phyloP scores from a whole-genome alignment of 2,797 vertebrate genomes.

The Myotis pilosus region DNA sequence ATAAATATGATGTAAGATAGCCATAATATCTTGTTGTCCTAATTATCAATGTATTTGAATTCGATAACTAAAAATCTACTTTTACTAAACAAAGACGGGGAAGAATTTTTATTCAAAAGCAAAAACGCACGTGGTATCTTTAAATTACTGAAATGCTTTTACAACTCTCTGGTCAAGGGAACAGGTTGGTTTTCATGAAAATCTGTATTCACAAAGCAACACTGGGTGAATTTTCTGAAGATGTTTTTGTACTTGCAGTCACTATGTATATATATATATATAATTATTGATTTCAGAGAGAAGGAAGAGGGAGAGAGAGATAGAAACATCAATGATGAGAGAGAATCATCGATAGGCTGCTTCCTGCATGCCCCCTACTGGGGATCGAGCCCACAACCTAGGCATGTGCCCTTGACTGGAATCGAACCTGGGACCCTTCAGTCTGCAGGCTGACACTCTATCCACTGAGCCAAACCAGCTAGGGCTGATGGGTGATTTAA shows the following conservation, averaged over 20 bases:
- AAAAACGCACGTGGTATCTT: not conserved
- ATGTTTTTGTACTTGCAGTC: conserved; percentile 24
- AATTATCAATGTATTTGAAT: not conserved
- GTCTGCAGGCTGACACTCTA: no score
- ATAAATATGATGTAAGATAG: conserved; percentile 7
- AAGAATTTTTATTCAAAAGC: conserved; percentile 37
- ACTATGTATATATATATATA: not conserved
- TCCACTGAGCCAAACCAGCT: no score
- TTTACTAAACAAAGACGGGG: not conserved
- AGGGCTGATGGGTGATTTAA: not conserved
- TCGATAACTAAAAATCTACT: conserved; percentile 15
- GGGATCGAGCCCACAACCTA: no score
- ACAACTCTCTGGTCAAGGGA: not conserved
- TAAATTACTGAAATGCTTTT: conserved; percentile 38
- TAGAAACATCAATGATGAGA: no score
- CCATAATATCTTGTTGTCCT: not conserved
- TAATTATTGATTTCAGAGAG: no score
- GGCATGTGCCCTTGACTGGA: no score
- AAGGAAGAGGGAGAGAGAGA: no score
- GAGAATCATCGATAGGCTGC: no score
- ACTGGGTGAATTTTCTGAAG: conserved; percentile 49
- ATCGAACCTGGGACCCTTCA: no score
- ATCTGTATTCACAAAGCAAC: not conserved
- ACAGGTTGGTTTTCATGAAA: conserved; percentile 30
- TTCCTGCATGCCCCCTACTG: no score